These are phyloP conservation scores for Drosophila pruinosa DNA, from an alignment of 1,140 invertebrate genomes.

Conservation along the genomic window DNA sequence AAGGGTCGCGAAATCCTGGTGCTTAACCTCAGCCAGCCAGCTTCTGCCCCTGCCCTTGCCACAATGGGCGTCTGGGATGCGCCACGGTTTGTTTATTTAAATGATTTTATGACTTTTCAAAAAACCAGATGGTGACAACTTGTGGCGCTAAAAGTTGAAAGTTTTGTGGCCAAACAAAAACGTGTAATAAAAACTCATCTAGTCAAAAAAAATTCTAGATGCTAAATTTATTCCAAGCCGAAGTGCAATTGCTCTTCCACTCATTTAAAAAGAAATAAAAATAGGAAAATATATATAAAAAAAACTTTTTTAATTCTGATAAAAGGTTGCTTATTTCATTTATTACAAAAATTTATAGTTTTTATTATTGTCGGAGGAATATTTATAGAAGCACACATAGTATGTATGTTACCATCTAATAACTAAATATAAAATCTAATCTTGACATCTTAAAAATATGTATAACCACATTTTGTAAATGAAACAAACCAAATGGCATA, in stretches of 20 bases:
- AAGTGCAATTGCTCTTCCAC: background rate
- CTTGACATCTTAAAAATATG: too few relatives aligned
- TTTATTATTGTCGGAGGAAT: too few relatives aligned
- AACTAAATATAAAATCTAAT: too few relatives aligned
- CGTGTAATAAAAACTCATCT: slow-evolving; percentile 26
- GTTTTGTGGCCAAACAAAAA: slow-evolving; percentile 67
- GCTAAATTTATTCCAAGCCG: background rate
- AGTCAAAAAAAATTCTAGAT: slow-evolving; percentile 11
- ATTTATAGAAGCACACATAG: too few relatives aligned
- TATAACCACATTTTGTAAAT: too few relatives aligned
- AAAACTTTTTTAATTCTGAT: too few relatives aligned
- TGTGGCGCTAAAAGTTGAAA: slow-evolving; percentile 72
- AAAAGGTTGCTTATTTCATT: too few relatives aligned
- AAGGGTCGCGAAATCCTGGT: slow-evolving; percentile 39
- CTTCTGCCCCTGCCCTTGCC: background rate
- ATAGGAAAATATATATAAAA: background rate
- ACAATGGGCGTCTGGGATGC: background rate
- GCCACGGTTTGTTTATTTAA: slow-evolving; percentile 63
- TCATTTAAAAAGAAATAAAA: too few relatives aligned
- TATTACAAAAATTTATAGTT: too few relatives aligned
- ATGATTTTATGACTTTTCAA: slow-evolving; percentile 72
- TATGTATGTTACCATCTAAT: too few relatives aligned
- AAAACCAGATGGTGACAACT: slow-evolving; percentile 75
- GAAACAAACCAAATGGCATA: background rate
- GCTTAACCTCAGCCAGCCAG: slow-evolving; percentile 38